phyloP scores from a whole-genome alignment of 2,888 invertebrate species.

The Gryllus longicercus region DNA sequence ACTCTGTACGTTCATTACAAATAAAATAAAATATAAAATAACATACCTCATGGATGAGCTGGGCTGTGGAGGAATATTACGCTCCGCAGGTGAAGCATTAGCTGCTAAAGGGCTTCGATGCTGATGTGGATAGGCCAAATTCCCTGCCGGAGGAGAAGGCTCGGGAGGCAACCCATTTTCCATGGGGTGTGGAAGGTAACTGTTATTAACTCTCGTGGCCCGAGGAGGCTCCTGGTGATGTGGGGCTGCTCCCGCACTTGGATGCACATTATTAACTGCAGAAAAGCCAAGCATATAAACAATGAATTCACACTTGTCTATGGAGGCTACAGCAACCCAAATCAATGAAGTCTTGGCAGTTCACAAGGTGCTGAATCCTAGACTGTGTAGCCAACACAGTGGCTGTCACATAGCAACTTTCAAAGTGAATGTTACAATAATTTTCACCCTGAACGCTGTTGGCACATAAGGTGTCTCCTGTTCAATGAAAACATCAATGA shows the following conservation, averaged over 20 bases:
- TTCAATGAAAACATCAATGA: no score
- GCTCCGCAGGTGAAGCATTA: constrained; percentile 37
- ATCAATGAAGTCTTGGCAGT: no score
- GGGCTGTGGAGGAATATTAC: constrained; percentile 43
- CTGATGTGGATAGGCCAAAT: constrained; percentile 45
- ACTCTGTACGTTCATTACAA: no score
- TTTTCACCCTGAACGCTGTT: neutral
- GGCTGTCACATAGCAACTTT: no score
- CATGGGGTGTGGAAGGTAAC: constrained; percentile 46
- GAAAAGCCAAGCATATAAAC: neutral
- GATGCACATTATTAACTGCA: constrained; percentile 54
- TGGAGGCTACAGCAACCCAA: no score
- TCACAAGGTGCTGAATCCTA: no score
- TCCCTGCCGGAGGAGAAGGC: constrained; percentile 46
- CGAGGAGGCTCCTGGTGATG: constrained; percentile 51
- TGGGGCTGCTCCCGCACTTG: constrained; percentile 47
- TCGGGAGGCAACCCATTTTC: constrained; percentile 55
- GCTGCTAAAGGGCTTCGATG: constrained; percentile 46
- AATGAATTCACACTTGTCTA: neutral
- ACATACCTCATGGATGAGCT: constrained; percentile 49
- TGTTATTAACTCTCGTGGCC: constrained; percentile 45
- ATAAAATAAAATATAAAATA: no score
- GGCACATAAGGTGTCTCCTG: no score
- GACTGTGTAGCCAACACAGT: no score
- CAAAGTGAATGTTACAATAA: no score